Evolutionary conservation across 2,888 invertebrate species (phyloP), one percentile per base, ranked within the genome.

Genomic region (Hanleya hanleyi): DNA sequence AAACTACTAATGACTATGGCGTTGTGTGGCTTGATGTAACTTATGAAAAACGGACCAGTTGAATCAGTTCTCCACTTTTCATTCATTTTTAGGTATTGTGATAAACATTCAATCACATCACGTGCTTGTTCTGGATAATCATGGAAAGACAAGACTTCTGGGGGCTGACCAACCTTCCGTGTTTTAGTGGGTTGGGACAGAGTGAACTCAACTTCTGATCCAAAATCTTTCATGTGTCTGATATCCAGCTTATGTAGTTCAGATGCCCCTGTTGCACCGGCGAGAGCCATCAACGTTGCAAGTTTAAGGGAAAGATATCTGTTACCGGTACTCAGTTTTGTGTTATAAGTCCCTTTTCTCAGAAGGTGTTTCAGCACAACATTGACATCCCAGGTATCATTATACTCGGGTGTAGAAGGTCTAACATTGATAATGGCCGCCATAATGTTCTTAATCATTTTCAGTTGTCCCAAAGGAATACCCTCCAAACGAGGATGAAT

Each of bases 201-300:
- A 7, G n/a, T 33, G 15, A 69, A 62, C 7, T 68, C 64, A 6
- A 69, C 33, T 18, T 33, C 49, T 7, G 35, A 47, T 18, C 62
- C 62, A 37, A 33, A 26, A 41, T 38, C 64, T 7, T 26, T 49
- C 6, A 64, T 61, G 32, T 65, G 32, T 1, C 22, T 22, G 15
- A 50, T 49, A n/a, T 69, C 35, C 9, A 73, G n/a, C 9, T 62
- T 62, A 26, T 68, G 37, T 33, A 73, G n/a, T 36, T 73, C 72
- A 9, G 69, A 73, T 2, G 61, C 72, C n/a, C 64, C 29, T 37
- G 62, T 37, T n/a, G 71, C 72, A 49, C 64, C 62, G 15, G 68
- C 57, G n/a, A 72, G 36, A 1, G 62, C 38, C 71, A 71, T 71
- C 6, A 47, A 35, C n/a, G n/a, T n/a, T n/a, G n/a, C n/a, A n/a